These are phyloP conservation scores for Falco novaeseelandiae DNA, from an alignment of 2,797 vertebrate species.

Conservation along the genomic window DNA sequence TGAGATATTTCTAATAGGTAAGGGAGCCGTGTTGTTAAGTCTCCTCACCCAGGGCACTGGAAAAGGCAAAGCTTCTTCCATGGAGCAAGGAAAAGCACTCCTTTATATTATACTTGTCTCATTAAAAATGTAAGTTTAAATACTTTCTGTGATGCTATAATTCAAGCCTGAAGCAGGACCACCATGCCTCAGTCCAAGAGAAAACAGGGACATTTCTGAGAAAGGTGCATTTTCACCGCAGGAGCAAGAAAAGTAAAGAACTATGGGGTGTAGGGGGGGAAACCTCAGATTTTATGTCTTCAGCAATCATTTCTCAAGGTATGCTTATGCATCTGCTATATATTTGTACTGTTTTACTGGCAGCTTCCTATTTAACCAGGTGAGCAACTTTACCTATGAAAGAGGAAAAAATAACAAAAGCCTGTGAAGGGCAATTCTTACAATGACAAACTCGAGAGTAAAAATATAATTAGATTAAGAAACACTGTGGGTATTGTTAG, in stretches of 20 bases:
- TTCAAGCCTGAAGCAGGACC: not conserved
- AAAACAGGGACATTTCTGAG: not conserved
- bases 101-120: not conserved
- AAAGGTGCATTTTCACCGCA: not conserved
- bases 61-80: not conserved
- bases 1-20: not conserved
- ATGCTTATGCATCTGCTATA: not conserved
- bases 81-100: not conserved
- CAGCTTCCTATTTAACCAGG: slow-evolving; percentile 36
- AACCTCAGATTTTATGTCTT: not conserved
- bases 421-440: not conserved
- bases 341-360: not conserved
- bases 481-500: slow-evolving; percentile 20
- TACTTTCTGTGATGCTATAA: not conserved
- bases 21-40: not conserved
- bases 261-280: rapidly evolving
- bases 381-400: not conserved
- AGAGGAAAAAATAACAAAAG: slow-evolving; percentile 5
- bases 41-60: not conserved
- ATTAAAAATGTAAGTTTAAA: not conserved
- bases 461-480: slow-evolving; percentile 24
- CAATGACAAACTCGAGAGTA: not conserved
- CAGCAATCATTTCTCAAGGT: not conserved
- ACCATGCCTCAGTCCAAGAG: not conserved
- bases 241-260: not conserved